These are phyloP conservation scores for Apaloderma vittatum DNA, from an alignment of 2,113 vertebrate species.

Conservation along the genomic window DNA sequence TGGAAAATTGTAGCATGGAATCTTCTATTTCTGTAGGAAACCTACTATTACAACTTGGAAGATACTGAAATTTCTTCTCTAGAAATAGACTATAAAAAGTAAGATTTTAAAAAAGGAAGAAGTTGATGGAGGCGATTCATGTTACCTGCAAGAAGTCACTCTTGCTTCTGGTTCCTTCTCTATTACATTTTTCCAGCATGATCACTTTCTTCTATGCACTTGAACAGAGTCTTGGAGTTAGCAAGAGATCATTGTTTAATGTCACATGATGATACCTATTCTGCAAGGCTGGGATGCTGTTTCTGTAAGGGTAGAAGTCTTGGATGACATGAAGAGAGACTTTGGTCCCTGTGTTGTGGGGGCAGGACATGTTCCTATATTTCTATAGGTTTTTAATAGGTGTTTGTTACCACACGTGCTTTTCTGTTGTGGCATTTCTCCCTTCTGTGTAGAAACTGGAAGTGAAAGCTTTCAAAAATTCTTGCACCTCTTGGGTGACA, in stretches of 20 bases:
- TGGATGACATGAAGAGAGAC: not conserved
- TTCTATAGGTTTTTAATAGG: not conserved
- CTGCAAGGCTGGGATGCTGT: not conserved
- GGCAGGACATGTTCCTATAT: not conserved
- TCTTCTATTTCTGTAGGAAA: not conserved
- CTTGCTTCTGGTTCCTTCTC: not conserved
- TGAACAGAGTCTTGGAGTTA: not conserved
- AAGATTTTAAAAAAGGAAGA: not conserved
- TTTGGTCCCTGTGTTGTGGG: not conserved
- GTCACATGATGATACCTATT: not conserved
- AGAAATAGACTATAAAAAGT: not conserved
- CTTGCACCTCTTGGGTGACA: slow-evolving; percentile 91
- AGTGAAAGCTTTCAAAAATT: slow-evolving; percentile 94
- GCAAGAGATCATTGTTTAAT: not conserved
- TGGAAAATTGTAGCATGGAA: not conserved
- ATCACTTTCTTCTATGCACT: fast-evolving
- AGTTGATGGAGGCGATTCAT: not conserved
- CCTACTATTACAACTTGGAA: not conserved
- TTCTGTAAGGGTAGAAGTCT: not conserved
- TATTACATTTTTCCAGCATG: not conserved
- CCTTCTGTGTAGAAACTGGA: slow-evolving; percentile 85
- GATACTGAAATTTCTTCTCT: not conserved
- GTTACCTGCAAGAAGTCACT: not conserved
- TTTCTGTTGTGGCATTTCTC: not conserved
- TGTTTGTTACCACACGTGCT: not conserved